Base-by-base conservation (phyloP, 2,797 vertebrate genomes). In the Petrocephalus schoutedeni region DNA sequence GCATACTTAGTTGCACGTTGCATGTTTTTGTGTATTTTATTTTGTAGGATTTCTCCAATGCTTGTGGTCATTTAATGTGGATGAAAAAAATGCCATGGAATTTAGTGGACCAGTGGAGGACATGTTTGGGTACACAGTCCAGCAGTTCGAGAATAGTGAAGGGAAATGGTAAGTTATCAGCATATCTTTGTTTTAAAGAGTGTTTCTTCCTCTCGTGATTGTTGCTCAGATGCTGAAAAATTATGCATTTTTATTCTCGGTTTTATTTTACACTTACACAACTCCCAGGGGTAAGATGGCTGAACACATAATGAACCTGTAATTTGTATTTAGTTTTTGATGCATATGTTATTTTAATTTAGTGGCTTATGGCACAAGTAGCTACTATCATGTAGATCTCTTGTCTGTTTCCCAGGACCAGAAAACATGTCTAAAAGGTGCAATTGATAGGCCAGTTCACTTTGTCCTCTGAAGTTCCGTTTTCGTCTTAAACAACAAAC, bases 51-150 rank as follows among this genome's bases (percentile, higher is more conserved):
- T 97, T 85, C 91, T 97, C 92, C 93, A 93, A 2, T 92, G 94
- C 19, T 89, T 94, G 8, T 3, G 88, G 53, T 94, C 95, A 90
- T 99, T 98, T 90, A 99, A 99, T 4, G 97, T 99, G 91, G 98
- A 99, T 89, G 97, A 98, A 92, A 99, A 99, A 92, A 98, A 98
- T 71, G 93, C 94, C 0, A 87, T 98, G 95, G 97, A 95, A 0
- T 99, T 99, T 93, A 95, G 89, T 3, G 98, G 98, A 0, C 95
- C 98, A 0, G 92, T 98, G 92, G 98, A 98, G 86, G 98, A 99
- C 91, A 96, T 99, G 98, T 99, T 99, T 0, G 98, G 98, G 23
- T 99, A 99, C 91, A 97, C 97, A 0, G 97, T 99, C 87, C 98
- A 99, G 91, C 98, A 99, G 89, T 99, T 99, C 93, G 96, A 98